Base-by-base conservation (phyloP, 2,113 vertebrate genomes). In the Phrynosoma blainvillii region DNA sequence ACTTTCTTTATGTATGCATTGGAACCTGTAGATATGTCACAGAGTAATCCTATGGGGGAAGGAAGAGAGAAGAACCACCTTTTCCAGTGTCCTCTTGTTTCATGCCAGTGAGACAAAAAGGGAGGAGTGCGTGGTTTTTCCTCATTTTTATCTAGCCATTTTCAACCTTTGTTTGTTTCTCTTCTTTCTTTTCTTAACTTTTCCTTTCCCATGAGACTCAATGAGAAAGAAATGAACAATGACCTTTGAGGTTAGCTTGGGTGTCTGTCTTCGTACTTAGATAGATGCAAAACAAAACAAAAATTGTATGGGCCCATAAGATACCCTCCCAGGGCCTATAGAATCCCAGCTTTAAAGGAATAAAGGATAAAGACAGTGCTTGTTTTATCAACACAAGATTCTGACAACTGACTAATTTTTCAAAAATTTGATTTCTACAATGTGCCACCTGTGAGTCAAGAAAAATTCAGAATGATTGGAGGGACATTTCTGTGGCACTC, bases 401-500 rank as follows among this genome's bases (percentile, higher is more conserved):
- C 85, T 84, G 40, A 77, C 54, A 91, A 52, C 0, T 4, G 1
- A 0, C 76, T 89, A 1, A 27, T 3, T 76, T 14, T 4, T 32
- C 0, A 0, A 11, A 36, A 56, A 23, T 36, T 36, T 25, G 25
- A 36, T 79, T 16, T 59, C 54, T 47, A 62, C 4, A n/a, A 36
- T 21, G 16, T 81, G 56, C 52, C 27, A 59, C 52, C 12, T 20
- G 0, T 0, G 5, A 62, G 42, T 82, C 74, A 83, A 82, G 40
- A 77, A 65, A 88, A 91, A 66, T 84, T 52, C 93, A 88, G 82
- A 82, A 93, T 90, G 90, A 56, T 4, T 71, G 78, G 79, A 40
- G 20, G 86, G 85, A 91, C 87, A 2, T 90, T 93, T 93, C 52
- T 90, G 91, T 85, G 90, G 70, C 74, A 92, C 25, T 56, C 86